Conservation (phyloP, 2,888 invertebrate species). For the Agonopterix arenella region DNA sequence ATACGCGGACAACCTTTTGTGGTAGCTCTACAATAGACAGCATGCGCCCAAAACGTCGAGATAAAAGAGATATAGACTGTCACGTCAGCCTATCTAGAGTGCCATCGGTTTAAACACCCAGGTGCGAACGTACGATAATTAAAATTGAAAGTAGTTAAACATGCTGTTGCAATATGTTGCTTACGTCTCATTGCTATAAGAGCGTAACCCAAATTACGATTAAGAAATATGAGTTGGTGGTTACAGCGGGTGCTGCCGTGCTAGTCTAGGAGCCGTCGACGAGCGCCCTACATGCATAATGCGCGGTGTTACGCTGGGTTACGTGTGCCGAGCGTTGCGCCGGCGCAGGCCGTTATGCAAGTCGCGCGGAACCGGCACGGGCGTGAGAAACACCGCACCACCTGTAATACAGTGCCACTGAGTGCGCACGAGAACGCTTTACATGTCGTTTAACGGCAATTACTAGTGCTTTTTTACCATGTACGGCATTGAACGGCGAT, state of each 20-base stretch:
- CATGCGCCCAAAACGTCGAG: conserved; percentile 43
- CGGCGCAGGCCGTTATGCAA: conserved; percentile 55
- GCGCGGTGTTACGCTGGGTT: conserved; percentile 60
- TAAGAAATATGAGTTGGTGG: conserved; percentile 5
- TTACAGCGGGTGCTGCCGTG: conserved; percentile 7
- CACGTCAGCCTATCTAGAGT: conserved; percentile 15
- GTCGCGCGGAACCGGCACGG: conserved; percentile 45
- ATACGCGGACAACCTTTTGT: conserved; percentile 52
- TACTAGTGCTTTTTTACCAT: conserved; percentile 18
- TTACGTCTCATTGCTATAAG: conserved; percentile 1
- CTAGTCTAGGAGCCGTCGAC: conserved; percentile 18
- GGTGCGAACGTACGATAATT: conserved; percentile 2
- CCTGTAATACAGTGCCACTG: conserved; percentile 38
- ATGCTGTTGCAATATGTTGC: conserved; percentile 1
- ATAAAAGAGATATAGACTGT: conserved; percentile 33
- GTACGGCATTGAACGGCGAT: conserved; percentile 11
- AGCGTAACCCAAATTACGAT: conserved; percentile 6
- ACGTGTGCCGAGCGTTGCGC: conserved; percentile 39
- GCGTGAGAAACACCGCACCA: conserved; percentile 52
- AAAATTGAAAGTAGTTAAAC: conserved; percentile 1
- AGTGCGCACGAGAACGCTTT: conserved; percentile 32
- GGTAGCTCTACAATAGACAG: conserved; percentile 51
- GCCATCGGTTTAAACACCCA: conserved; percentile 4
- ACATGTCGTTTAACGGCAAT: conserved; percentile 34
- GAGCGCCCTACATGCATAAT: conserved; percentile 68